Percentiles rank a stretch among this genome's conserved stretches.
Conservation (phyloP, 2,113 vertebrate genomes). For the Podarcis cretensis region DNA sequence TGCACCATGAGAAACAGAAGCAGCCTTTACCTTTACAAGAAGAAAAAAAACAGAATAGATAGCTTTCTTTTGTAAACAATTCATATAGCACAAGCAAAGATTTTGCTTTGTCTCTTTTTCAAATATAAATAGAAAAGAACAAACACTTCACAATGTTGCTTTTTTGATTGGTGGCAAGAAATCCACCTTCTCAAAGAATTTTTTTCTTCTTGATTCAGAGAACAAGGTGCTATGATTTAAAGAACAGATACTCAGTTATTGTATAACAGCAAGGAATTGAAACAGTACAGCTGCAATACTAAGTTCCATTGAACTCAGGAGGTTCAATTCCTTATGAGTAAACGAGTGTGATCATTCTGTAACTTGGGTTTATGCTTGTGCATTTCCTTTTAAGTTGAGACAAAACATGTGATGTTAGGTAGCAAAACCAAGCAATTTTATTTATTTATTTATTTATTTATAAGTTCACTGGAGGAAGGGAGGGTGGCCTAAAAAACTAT, state of each 20-base stretch:
- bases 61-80: slow-evolving; percentile 17
- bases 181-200: slow-evolving; percentile 40
- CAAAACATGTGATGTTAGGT: slow-evolving; percentile 28
- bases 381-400: neutral
- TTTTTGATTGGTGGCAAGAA: neutral
- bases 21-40: slow-evolving; percentile 3
- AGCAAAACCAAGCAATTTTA: slow-evolving; percentile 24
- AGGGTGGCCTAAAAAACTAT: no score
- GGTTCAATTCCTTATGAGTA: neutral
- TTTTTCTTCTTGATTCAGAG: slow-evolving; percentile 19
- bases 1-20: slow-evolving; percentile 31
- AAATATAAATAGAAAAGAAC: slow-evolving; percentile 24
- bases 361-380: neutral
- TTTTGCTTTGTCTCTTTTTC: neutral
- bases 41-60: neutral
- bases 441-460: no score
- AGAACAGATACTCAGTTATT: slow-evolving; percentile 14
- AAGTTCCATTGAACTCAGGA: neutral
- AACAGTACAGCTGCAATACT: slow-evolving; percentile 2
- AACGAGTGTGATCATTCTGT: neutral
- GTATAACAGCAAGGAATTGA: neutral
- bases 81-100: neutral
- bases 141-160: neutral
- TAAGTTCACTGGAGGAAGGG: no score
- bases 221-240: slow-evolving; percentile 41